phyloP scores from a whole-genome alignment of 2,113 vertebrate genomes.

The Lipophrys pholis region DNA sequence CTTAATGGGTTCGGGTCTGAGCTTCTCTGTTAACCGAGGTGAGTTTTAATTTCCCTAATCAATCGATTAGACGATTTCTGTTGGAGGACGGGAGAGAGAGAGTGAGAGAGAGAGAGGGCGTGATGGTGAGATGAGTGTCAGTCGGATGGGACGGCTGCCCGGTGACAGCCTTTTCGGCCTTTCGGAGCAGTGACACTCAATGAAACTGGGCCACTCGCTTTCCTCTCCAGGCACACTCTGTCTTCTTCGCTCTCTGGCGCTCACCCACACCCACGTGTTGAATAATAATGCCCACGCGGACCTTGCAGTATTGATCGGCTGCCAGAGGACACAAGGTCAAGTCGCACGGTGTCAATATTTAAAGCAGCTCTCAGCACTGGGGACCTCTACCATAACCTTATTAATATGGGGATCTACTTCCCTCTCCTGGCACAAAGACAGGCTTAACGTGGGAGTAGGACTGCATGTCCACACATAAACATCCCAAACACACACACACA shows the following conservation, averaged over 20 bases:
- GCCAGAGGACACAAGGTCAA: slow-evolving; percentile 75
- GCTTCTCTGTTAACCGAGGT: slow-evolving; percentile 42
- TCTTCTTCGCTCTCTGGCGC: not conserved
- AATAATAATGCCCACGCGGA: slow-evolving; percentile 63
- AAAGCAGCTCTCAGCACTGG: slow-evolving; percentile 68
- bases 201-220: slow-evolving; percentile 33
- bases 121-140: not conserved
- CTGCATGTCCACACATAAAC: not conserved
- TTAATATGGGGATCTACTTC: slow-evolving; percentile 65
- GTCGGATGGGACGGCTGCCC: too few relatives aligned
- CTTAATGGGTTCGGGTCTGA: slow-evolving; percentile 31
- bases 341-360: slow-evolving; percentile 74
- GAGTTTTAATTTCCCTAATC: slow-evolving; percentile 37
- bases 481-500: slow-evolving; percentile 16
- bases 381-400: slow-evolving; percentile 72
- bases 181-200: slow-evolving; percentile 16
- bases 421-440: slow-evolving; percentile 49
- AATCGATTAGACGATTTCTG: slow-evolving; percentile 15
- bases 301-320: slow-evolving; percentile 68
- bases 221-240: slow-evolving; percentile 19
- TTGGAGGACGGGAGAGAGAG: slow-evolving; percentile 5
- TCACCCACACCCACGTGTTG: slow-evolving; percentile 37
- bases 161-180: not conserved
- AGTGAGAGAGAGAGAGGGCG: slow-evolving; percentile 3
- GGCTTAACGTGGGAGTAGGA: slow-evolving; percentile 23